Conservation (phyloP, 2,888 invertebrate species). For the Charanyca ferruginea region DNA sequence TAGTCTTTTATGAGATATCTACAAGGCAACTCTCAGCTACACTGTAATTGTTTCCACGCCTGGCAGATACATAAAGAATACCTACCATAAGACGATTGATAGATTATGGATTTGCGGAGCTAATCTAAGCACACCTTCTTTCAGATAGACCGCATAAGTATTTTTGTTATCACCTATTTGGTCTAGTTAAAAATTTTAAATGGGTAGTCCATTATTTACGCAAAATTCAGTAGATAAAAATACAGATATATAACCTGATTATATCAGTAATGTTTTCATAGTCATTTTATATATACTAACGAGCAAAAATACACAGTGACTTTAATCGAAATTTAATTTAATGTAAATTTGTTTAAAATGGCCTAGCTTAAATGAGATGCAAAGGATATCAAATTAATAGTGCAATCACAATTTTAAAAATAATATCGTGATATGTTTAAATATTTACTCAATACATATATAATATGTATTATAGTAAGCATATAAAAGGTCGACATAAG, state of each 20-base stretch:
- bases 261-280: slow-evolving; percentile 50
- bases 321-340: slow-evolving; percentile 57
- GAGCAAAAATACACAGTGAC: slow-evolving; percentile 57
- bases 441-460: slow-evolving; percentile 74
- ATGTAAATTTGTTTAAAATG: slow-evolving; percentile 58
- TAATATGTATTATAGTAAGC: slow-evolving; percentile 74
- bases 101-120: slow-evolving; percentile 35
- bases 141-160: slow-evolving; percentile 40
- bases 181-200: slow-evolving; percentile 59
- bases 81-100: slow-evolving; percentile 22
- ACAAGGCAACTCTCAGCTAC: slow-evolving; percentile 65
- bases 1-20: slow-evolving; percentile 62
- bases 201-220: slow-evolving; percentile 46
- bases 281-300: slow-evolving; percentile 40
- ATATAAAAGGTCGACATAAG: slow-evolving; percentile 69
- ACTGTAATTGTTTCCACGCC: slow-evolving; percentile 41
- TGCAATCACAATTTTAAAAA: slow-evolving; percentile 63
- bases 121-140: slow-evolving; percentile 52
- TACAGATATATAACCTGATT: slow-evolving; percentile 59
- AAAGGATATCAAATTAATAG: slow-evolving; percentile 58
- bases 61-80: slow-evolving; percentile 40
- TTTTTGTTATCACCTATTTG: slow-evolving; percentile 59
- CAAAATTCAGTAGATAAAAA: slow-evolving; percentile 56
- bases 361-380: slow-evolving; percentile 58
- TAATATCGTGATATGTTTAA: slow-evolving; percentile 75